These are phyloP conservation scores for Rostratula benghalensis DNA, from an alignment of 2,113 vertebrate genomes.

Conservation along the genomic window DNA sequence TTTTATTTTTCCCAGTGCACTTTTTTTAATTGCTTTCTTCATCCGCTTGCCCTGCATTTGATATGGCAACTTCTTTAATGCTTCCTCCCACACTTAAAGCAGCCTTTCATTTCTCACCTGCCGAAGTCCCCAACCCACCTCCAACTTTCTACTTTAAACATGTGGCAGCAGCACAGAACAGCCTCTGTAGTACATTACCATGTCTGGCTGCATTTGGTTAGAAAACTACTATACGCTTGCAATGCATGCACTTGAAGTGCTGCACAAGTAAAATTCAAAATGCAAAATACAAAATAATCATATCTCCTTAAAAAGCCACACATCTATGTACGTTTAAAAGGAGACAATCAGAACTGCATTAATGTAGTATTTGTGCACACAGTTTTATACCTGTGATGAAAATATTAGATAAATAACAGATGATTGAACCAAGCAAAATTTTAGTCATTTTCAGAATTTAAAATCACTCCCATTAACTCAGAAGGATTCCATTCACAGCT, in stretches of 20 bases:
- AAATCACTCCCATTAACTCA: neutral
- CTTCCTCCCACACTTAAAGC: neutral
- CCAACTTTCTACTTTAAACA: neutral
- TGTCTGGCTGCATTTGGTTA: neutral
- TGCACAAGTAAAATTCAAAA: neutral
- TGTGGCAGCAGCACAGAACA: too few relatives aligned
- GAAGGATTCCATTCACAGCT: neutral
- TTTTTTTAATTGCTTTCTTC: neutral
- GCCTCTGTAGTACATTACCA: neutral
- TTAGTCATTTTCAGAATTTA: neutral
- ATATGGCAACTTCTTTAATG: neutral
- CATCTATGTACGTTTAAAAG: neutral
- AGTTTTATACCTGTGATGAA: neutral
- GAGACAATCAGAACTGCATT: neutral
- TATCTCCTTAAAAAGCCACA: neutral
- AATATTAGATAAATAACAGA: neutral
- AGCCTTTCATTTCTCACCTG: neutral
- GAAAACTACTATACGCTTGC: neutral
- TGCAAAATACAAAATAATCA: neutral
- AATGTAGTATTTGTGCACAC: neutral
- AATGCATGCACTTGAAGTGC: rapidly evolving
- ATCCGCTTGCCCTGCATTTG: neutral
- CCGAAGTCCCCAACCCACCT: neutral
- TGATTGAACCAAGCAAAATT: neutral
- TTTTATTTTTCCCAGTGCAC: neutral